Evolutionary conservation across 2,888 invertebrate species (phyloP).

Genomic region (Tigriopus californicus): DNA sequence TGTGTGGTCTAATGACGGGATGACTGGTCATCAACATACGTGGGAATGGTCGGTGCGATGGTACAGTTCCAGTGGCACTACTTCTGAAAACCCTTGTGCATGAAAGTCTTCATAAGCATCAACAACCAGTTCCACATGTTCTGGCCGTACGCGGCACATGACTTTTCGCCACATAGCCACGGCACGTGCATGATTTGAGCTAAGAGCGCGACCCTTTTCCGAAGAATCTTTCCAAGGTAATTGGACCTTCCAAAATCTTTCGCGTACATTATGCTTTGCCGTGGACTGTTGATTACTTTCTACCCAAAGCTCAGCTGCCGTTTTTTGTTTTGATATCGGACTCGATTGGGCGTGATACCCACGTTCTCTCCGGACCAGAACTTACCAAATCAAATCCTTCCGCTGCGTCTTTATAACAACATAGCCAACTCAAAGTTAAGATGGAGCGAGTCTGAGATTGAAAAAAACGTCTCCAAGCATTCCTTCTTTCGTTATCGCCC

Average conservation of each 20-base stretch:
- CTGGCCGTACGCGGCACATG: background rate
- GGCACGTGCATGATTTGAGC: background rate
- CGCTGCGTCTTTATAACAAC: background rate
- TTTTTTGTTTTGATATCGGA: too few relatives aligned
- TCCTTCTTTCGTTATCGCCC: background rate
- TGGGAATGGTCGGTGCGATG: background rate
- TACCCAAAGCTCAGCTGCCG: too few relatives aligned
- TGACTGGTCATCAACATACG: background rate
- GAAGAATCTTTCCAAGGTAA: background rate
- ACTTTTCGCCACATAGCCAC: background rate
- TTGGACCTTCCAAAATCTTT: too few relatives aligned
- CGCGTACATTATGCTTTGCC: too few relatives aligned
- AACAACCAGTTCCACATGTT: background rate
- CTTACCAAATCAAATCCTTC: background rate
- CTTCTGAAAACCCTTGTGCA: background rate
- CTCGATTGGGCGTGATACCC: background rate
- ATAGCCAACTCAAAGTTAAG: background rate
- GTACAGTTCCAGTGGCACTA: background rate
- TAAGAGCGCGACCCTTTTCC: background rate
- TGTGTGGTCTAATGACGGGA: background rate
- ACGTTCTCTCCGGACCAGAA: constrained; percentile 1
- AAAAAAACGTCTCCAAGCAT: background rate
- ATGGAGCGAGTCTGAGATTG: background rate
- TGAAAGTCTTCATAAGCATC: background rate
- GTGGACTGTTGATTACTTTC: too few relatives aligned